phyloP scores from a whole-genome alignment of 2,797 vertebrate species.

The Rhinatrema bivittatum region DNA sequence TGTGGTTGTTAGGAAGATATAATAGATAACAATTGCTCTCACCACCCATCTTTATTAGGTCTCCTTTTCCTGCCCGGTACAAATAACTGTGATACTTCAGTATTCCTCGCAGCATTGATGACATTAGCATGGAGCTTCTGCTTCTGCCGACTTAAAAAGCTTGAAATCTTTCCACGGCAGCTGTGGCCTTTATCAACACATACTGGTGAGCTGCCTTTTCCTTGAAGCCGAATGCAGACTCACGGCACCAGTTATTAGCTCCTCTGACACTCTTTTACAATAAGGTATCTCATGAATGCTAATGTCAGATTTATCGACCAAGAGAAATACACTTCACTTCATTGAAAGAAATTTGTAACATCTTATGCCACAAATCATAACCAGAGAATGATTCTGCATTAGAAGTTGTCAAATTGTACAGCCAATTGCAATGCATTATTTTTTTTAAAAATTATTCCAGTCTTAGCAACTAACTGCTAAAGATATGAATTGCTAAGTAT shows the following conservation, averaged over 20 bases:
- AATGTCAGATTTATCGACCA: conserved; percentile 19
- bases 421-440: no score
- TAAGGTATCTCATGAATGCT: conserved; percentile 34
- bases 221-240: conserved; percentile 18
- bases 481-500: no score
- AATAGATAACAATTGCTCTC: conserved; percentile 2
- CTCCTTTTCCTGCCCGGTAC: conserved; percentile 6
- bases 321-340: conserved; percentile 15
- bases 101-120: not conserved
- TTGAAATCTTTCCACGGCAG: not conserved
- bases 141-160: conserved; percentile 1
- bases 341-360: no score
- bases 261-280: conserved; percentile 15
- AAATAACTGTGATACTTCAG: not conserved
- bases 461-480: no score
- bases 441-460: no score
- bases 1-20: conserved; percentile 2
- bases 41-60: conserved; percentile 3
- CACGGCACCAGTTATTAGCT: not conserved
- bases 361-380: no score
- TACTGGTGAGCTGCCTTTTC: not conserved
- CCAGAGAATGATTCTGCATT: no score
- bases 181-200: not conserved
- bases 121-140: not conserved
- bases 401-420: no score